Evolutionary conservation across 2,888 invertebrate species (phyloP).

Genomic region (Eupithecia insigniata): DNA sequence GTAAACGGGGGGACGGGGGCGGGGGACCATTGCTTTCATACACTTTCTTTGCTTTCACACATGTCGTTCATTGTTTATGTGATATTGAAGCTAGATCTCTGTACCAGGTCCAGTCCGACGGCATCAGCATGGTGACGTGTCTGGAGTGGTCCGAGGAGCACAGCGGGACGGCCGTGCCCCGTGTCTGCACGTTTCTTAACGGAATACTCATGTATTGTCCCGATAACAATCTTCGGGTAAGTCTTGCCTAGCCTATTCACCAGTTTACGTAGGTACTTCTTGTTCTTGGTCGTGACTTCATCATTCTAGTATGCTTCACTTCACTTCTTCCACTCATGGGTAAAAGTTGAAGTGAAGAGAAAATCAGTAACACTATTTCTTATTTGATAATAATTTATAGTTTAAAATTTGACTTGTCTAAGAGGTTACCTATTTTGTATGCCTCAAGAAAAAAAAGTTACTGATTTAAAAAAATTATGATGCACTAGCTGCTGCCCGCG

Average conservation of each 20-base stretch:
- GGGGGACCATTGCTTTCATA: not conserved
- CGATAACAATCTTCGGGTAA: slow-evolving; percentile 67
- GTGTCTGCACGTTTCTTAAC: slow-evolving; percentile 65
- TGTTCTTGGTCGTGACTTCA: not conserved
- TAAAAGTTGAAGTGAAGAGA: no score
- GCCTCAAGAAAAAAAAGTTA: no score
- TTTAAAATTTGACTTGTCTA: no score
- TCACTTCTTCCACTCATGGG: no score
- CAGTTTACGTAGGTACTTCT: not conserved
- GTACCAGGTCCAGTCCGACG: slow-evolving; percentile 70
- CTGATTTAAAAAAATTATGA: no score
- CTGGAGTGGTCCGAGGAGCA: slow-evolving; percentile 69
- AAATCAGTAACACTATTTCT: no score
- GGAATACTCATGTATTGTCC: slow-evolving; percentile 76
- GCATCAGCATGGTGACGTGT: slow-evolving; percentile 68
- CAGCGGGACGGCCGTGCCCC: slow-evolving; percentile 54
- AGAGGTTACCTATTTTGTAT: no score
- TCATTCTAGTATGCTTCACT: not conserved
- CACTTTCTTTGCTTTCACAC: no score
- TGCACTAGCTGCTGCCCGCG: no score
- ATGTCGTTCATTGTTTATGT: not conserved
- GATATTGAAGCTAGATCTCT: not conserved
- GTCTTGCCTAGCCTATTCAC: slow-evolving; percentile 29
- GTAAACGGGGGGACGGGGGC: not conserved
- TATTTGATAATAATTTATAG: no score